Evolutionary conservation across 1,140 invertebrate genomes (phyloP).

Genomic region (Solenopsis invicta): DNA sequence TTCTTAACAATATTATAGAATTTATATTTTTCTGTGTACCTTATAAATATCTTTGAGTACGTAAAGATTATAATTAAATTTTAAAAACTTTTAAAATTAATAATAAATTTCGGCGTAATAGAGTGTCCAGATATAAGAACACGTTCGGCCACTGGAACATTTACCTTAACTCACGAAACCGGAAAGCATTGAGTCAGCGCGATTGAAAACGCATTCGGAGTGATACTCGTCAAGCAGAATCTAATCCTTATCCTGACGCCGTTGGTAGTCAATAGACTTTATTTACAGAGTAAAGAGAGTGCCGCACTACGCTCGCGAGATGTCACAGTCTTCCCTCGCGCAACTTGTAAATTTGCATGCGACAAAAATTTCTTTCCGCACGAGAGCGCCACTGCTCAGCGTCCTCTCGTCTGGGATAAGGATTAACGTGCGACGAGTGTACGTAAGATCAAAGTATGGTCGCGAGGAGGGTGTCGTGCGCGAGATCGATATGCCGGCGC

Average conservation of each 20-base stretch:
- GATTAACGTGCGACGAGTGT: conserved; percentile 42
- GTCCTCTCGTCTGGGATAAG: conserved; percentile 33
- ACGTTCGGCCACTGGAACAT: too few species aligned
- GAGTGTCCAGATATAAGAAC: too few species aligned
- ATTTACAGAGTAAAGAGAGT: neutral
- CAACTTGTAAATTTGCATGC: neutral
- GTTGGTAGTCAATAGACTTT: neutral
- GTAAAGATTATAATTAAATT: too few species aligned
- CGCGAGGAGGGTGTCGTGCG: conserved; percentile 53
- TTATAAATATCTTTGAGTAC: too few species aligned
- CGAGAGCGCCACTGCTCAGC: neutral
- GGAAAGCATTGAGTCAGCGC: conserved; percentile 2
- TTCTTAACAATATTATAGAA: too few species aligned
- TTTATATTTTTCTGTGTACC: too few species aligned
- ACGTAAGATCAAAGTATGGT: conserved; percentile 54
- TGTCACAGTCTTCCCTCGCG: neutral
- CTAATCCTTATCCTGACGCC: conserved; percentile 36
- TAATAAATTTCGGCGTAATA: too few species aligned
- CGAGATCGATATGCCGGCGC: conserved; percentile 71
- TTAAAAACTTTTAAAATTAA: too few species aligned
- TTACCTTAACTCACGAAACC: neutral
- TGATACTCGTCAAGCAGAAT: neutral
- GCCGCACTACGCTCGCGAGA: neutral
- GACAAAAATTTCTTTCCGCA: neutral
- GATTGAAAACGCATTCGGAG: conserved; percentile 17